Percentiles rank a stretch among this genome's conserved stretches.
phyloP scores from a whole-genome alignment of 92 coral and sea anemone genomes.

The Phenganax stokvisi region DNA sequence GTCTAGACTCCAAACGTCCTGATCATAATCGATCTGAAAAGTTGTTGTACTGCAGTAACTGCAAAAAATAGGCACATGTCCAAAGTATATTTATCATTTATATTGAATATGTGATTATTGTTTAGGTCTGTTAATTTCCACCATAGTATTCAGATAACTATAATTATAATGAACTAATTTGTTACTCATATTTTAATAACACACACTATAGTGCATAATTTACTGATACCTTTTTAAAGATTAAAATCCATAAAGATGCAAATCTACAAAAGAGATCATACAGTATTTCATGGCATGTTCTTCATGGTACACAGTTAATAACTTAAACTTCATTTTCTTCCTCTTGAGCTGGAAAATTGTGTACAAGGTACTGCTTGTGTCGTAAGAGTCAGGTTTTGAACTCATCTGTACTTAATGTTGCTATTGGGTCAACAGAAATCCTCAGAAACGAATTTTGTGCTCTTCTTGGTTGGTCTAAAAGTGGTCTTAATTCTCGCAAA shows the following conservation, averaged over 20 bases:
- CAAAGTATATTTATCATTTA: not conserved
- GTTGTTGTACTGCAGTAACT: not conserved
- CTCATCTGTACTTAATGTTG: slow-evolving; percentile 44
- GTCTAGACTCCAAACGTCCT: slow-evolving; percentile 14
- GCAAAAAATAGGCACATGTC: not conserved
- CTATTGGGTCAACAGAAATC: slow-evolving; percentile 48
- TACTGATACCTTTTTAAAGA: too few relatives aligned
- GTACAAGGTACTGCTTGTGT: slow-evolving; percentile 47
- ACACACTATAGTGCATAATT: too few relatives aligned
- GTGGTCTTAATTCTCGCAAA: slow-evolving; percentile 48
- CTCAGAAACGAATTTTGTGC: slow-evolving; percentile 53
- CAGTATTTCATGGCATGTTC: too few relatives aligned
- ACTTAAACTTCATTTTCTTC: not conserved
- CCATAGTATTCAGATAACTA: too few relatives aligned
- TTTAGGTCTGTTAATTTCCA: too few relatives aligned
- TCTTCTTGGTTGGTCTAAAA: slow-evolving; percentile 31
- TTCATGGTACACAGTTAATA: too few relatives aligned
- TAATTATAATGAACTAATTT: too few relatives aligned
- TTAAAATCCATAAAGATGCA: too few relatives aligned
- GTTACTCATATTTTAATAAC: too few relatives aligned
- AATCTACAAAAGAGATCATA: too few relatives aligned
- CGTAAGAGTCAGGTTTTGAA: slow-evolving; percentile 47
- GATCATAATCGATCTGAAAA: not conserved
- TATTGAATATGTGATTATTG: not conserved
- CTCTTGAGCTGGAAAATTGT: slow-evolving; percentile 46